Evolutionary conservation across 2,888 invertebrate species (phyloP).

Genomic region (Papilio elwesi): DNA sequence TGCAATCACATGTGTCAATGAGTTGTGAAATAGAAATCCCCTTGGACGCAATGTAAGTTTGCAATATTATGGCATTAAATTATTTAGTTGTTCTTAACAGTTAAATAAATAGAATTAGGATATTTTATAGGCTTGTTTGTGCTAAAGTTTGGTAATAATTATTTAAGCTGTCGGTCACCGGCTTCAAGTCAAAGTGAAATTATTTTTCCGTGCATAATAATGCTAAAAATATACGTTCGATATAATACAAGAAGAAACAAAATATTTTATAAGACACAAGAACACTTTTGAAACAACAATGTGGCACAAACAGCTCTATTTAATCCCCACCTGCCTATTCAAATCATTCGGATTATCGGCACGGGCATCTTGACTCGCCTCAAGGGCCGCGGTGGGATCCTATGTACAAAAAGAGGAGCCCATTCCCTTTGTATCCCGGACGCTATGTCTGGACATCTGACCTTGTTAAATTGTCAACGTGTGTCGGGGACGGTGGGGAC

Average conservation of each 20-base stretch:
- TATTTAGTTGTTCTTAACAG: too few species aligned
- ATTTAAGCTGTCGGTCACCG: too few species aligned
- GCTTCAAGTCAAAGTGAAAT: too few species aligned
- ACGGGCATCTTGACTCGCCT: slow-evolving; percentile 61
- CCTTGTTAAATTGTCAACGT: slow-evolving; percentile 53
- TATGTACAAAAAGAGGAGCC: slow-evolving; percentile 60
- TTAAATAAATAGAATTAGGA: too few species aligned
- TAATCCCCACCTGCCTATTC: slow-evolving; percentile 54
- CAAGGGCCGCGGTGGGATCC: slow-evolving; percentile 74
- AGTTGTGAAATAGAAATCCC: too few species aligned
- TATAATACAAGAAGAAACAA: too few species aligned
- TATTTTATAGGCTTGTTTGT: too few species aligned
- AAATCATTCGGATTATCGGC: slow-evolving; percentile 60
- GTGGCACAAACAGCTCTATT: slow-evolving; percentile 44
- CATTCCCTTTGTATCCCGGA: slow-evolving; percentile 61
- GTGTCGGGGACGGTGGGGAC: slow-evolving; percentile 49
- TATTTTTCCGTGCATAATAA: too few species aligned
- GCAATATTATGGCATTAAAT: too few species aligned
- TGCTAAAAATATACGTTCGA: too few species aligned
- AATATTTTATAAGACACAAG: slow-evolving; percentile 4
- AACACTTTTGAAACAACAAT: slow-evolving; percentile 33
- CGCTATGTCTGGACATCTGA: slow-evolving; percentile 68
- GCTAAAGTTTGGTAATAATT: too few species aligned
- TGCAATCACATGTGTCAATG: background rate
- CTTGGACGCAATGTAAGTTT: too few species aligned